Evolutionary conservation across 2,888 invertebrate genomes (phyloP).

Genomic region (Heliconius aoede): DNA sequence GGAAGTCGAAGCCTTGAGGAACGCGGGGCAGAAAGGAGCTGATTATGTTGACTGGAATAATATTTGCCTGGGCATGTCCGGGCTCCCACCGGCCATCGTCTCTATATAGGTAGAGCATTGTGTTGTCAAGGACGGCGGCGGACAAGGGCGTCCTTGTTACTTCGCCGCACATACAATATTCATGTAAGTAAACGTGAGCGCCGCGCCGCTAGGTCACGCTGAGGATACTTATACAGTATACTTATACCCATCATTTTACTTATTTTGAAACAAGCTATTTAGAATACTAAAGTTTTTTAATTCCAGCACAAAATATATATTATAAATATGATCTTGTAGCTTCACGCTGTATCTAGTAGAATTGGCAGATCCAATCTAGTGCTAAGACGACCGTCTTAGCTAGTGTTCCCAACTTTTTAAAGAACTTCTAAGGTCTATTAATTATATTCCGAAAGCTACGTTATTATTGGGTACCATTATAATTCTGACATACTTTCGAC

Average conservation of each 20-base stretch:
- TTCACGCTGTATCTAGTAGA: too few species aligned
- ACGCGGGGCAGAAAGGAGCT: not conserved
- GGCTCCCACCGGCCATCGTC: not conserved
- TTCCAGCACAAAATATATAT: too few species aligned
- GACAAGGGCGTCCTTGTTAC: slow-evolving; percentile 51
- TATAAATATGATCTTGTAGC: too few species aligned
- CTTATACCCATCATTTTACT: not conserved
- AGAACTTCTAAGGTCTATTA: not conserved
- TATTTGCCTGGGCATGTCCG: slow-evolving; percentile 47
- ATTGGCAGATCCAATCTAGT: too few species aligned
- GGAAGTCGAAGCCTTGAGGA: slow-evolving; percentile 2
- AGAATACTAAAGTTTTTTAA: too few species aligned
- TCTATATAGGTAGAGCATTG: not conserved
- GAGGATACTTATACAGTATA: not conserved
- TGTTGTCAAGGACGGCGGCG: slow-evolving; percentile 44
- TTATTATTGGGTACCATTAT: not conserved
- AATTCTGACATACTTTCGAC: slow-evolving; percentile 46
- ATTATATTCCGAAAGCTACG: not conserved
- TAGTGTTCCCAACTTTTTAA: too few species aligned
- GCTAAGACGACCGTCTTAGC: too few species aligned
- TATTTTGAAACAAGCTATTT: not conserved
- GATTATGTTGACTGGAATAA: slow-evolving; percentile 31
- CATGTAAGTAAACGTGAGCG: not conserved
- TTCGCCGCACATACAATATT: not conserved
- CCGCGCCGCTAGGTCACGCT: not conserved